Evolutionary conservation across 2,888 invertebrate species (phyloP).

Genomic region (Anodontia alba): DNA sequence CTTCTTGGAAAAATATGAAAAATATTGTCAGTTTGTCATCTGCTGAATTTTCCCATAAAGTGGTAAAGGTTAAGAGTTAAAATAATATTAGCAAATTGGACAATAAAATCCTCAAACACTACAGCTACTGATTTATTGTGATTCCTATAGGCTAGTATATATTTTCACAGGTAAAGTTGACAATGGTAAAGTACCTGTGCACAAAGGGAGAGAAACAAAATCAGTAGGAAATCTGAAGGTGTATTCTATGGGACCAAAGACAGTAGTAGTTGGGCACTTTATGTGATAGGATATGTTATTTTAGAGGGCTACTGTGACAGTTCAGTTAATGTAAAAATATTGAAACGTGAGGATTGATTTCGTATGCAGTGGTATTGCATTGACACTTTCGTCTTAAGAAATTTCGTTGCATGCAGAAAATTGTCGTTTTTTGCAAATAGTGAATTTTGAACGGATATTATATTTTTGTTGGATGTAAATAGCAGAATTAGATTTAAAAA

Average conservation of each 20-base stretch:
- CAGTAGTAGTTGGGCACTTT: background rate
- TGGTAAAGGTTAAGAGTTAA: too few relatives aligned
- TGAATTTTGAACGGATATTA: too few relatives aligned
- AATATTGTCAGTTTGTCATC: too few relatives aligned
- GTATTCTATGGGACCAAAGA: background rate
- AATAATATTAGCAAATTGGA: too few relatives aligned
- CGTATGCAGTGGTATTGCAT: background rate
- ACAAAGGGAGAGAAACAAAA: slow-evolving; percentile 4
- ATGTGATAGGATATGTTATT: slow-evolving; percentile 16
- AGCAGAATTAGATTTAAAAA: too few relatives aligned
- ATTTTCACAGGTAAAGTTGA: slow-evolving; percentile 17
- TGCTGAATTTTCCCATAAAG: too few relatives aligned
- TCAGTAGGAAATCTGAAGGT: background rate
- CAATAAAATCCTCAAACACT: too few relatives aligned
- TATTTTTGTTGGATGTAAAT: too few relatives aligned
- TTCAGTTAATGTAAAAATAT: background rate
- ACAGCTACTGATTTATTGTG: too few relatives aligned
- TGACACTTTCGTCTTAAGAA: background rate
- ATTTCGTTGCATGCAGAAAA: background rate
- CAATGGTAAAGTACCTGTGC: background rate
- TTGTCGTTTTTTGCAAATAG: too few relatives aligned
- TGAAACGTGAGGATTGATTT: background rate
- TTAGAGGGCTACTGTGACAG: slow-evolving; percentile 5
- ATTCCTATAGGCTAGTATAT: background rate
- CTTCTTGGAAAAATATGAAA: too few relatives aligned